Percentiles rank a stretch among this genome's conserved stretches.
These are phyloP conservation scores for Pitta sordida DNA, from an alignment of 2,113 vertebrate species.

Conservation along the genomic window DNA sequence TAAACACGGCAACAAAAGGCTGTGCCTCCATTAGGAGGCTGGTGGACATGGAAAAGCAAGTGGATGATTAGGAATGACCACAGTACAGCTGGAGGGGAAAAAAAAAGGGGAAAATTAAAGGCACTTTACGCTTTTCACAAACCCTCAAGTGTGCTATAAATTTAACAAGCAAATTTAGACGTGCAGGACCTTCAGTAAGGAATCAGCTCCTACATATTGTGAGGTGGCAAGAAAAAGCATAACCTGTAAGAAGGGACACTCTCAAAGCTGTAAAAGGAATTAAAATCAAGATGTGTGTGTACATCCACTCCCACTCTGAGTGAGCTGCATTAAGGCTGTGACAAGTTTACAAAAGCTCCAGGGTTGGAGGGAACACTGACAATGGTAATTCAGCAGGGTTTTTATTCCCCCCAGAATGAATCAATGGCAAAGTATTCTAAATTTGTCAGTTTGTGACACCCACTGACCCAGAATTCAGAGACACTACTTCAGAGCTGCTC, in stretches of 20 bases:
- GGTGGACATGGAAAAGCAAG: neutral
- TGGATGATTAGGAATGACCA: neutral
- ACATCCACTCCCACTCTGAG: neutral
- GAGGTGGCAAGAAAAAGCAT: neutral
- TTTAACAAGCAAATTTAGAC: neutral
- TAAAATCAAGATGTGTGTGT: neutral
- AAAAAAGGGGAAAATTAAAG: neutral
- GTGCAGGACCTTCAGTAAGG: neutral
- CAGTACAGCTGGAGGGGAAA: neutral
- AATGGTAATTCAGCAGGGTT: constrained; percentile 18
- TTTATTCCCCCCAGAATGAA: neutral
- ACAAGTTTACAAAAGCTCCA: constrained; percentile 41
- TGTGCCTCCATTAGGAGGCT: neutral
- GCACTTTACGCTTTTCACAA: neutral
- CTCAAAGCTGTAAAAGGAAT: neutral
- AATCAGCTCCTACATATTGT: neutral
- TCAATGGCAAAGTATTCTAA: constrained; percentile 56
- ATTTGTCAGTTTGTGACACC: constrained; percentile 65
- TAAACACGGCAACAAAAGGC: neutral
- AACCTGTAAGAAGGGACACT: neutral
- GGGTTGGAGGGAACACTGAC: constrained; percentile 41
- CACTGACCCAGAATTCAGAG: constrained; percentile 67
- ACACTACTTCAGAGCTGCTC: constrained; percentile 63
- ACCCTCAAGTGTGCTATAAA: neutral
- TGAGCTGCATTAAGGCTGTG: neutral